Conservation (phyloP, 2,797 vertebrate genomes). For the Smutsia temminckii region DNA sequence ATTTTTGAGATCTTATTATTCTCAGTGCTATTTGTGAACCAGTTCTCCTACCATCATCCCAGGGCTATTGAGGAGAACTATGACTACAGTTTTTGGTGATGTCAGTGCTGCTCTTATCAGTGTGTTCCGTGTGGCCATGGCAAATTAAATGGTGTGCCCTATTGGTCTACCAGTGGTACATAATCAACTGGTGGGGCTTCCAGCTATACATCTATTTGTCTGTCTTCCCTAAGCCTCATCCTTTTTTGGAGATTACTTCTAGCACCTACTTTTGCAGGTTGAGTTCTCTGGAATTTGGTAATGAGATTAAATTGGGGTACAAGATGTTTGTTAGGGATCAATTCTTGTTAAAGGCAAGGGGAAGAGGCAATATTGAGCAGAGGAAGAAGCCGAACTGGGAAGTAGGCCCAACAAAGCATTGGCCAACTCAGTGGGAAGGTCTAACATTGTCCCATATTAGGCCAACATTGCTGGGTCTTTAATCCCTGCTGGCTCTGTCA, state of each 20-base stretch:
- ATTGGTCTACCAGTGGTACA: background rate
- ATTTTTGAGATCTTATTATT: background rate
- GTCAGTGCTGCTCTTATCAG: background rate
- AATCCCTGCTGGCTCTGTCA: background rate
- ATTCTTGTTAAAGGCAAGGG: background rate
- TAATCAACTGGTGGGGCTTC: background rate
- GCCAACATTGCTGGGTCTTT: background rate
- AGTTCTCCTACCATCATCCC: background rate
- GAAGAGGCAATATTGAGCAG: background rate
- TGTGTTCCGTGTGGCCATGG: background rate
- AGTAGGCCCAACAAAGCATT: background rate
- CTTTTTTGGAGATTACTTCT: background rate
- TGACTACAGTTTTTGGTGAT: background rate
- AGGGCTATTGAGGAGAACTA: background rate
- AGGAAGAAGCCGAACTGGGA: background rate
- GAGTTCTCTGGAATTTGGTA: background rate
- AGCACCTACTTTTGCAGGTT: background rate
- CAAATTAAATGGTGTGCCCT: background rate
- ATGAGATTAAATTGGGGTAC: background rate
- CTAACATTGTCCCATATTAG: background rate
- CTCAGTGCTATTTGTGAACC: background rate
- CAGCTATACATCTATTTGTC: background rate
- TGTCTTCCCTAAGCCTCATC: background rate
- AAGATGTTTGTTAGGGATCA: slow-evolving; percentile 7
- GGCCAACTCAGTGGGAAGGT: background rate